Percentiles rank a stretch among this genome's conserved stretches.
Conservation (phyloP, 2,797 vertebrate genomes). For the Eulemur coronatus region DNA sequence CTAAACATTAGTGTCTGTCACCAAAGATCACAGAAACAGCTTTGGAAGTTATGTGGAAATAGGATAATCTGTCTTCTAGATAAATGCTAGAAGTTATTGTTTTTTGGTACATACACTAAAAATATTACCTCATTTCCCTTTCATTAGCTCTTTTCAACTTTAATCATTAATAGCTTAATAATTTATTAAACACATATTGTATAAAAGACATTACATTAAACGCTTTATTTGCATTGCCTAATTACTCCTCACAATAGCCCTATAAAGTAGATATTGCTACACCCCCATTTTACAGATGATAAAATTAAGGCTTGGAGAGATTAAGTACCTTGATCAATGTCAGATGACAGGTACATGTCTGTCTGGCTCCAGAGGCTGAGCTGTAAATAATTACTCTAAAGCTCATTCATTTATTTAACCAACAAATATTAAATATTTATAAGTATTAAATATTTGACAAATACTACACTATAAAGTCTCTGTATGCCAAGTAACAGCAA, state of each 20-base stretch:
- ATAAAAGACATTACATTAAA: neutral
- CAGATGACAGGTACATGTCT: neutral
- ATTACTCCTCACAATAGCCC: neutral
- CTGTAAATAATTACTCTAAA: neutral
- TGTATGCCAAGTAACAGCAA: neutral
- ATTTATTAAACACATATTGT: neutral
- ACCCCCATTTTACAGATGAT: neutral
- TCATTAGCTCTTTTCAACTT: neutral
- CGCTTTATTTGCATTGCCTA: neutral
- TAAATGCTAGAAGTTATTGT: neutral
- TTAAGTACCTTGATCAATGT: neutral
- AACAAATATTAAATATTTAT: neutral
- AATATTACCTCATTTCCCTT: neutral
- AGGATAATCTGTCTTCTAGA: neutral
- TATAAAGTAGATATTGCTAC: neutral
- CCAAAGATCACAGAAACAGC: neutral
- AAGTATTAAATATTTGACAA: neutral
- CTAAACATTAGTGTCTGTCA: neutral
- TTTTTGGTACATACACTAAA: neutral
- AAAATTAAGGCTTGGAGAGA: neutral
- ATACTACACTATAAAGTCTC: neutral
- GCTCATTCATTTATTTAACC: neutral
- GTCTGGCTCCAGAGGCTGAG: neutral
- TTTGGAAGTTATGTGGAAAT: neutral
- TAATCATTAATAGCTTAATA: neutral